Evolutionary conservation across 2,888 invertebrate genomes (phyloP).

Genomic region (Dorcus hopei): DNA sequence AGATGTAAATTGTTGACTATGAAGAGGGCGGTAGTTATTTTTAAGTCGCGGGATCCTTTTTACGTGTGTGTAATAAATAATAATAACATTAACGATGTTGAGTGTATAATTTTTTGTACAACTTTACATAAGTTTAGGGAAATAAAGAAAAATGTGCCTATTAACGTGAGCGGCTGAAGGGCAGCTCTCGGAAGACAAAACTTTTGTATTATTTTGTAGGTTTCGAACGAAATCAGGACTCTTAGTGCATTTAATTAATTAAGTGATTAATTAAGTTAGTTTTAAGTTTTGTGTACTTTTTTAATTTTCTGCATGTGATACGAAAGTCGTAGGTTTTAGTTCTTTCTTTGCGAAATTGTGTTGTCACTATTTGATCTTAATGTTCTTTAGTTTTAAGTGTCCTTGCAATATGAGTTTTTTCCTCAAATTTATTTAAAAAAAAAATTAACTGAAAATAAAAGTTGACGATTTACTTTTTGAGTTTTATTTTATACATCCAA

Average conservation of each 20-base stretch:
- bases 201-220: background rate
- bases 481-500: too few relatives aligned
- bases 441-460: background rate
- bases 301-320: constrained; percentile 1
- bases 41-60: background rate
- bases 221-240: background rate
- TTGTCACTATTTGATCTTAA: background rate
- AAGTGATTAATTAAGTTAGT: background rate
- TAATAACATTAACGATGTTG: background rate
- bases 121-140: constrained; percentile 16
- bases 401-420: background rate
- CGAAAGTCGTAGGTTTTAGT: background rate
- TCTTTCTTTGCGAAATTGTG: background rate
- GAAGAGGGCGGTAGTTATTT: background rate
- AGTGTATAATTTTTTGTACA: constrained; percentile 9
- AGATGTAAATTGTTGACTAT: background rate
- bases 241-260: background rate
- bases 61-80: background rate
- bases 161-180: constrained; percentile 5
- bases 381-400: constrained; percentile 1
- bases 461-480: too few relatives aligned
- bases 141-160: constrained; percentile 23
- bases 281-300: background rate
- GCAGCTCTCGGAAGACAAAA: background rate
- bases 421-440: background rate